phyloP scores from a whole-genome alignment of 2,888 invertebrate species.

The Drosophila diplacantha region DNA sequence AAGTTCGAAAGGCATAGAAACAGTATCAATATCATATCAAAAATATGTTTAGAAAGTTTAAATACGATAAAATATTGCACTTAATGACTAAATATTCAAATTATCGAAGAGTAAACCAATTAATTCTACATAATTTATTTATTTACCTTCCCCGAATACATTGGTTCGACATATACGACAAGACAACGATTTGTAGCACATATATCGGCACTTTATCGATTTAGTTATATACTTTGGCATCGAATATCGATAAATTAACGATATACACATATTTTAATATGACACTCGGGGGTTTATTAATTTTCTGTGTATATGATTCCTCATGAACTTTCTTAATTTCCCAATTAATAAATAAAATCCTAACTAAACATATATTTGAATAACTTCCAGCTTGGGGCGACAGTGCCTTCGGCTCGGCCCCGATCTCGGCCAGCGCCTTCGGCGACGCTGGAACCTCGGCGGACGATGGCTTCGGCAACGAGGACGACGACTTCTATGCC shows the following conservation, averaged over 20 bases:
- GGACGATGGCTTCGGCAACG: slow-evolving; percentile 82
- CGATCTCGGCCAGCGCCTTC: slow-evolving; percentile 63
- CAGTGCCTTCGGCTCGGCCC: slow-evolving; percentile 75
- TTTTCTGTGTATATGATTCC: not conserved
- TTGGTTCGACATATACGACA: not conserved
- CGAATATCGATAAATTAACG: not conserved
- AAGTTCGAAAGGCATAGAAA: too few relatives aligned
- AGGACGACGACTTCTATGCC: slow-evolving; percentile 87
- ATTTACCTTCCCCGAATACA: too few relatives aligned
- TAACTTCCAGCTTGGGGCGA: slow-evolving; percentile 75
- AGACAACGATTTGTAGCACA: not conserved
- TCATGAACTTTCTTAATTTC: not conserved
- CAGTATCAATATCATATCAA: too few relatives aligned
- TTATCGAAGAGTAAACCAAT: not conserved
- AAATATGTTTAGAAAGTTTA: too few relatives aligned
- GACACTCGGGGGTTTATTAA: too few relatives aligned
- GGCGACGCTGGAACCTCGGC: slow-evolving; percentile 69
- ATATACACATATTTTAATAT: not conserved
- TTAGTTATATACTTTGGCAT: not conserved
- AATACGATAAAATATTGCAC: not conserved
- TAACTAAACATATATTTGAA: not conserved
- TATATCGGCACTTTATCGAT: not conserved
- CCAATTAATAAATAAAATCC: not conserved
- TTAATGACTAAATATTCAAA: not conserved
- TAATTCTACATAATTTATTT: not conserved